Evolutionary conservation across 2,113 vertebrate species (phyloP).

Genomic region (Myotis yumanensis): DNA sequence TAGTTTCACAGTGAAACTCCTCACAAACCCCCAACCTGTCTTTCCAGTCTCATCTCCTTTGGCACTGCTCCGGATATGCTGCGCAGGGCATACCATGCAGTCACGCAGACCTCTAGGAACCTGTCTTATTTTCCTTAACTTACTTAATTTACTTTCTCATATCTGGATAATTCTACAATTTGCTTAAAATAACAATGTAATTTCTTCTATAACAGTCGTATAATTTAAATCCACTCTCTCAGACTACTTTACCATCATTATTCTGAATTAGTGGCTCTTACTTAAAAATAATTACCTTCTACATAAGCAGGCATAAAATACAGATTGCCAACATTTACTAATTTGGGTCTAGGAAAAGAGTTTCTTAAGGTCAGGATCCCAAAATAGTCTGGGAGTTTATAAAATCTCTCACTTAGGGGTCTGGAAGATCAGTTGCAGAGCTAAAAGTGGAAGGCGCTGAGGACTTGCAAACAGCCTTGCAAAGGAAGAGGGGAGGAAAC

Average conservation of each 20-base stretch:
- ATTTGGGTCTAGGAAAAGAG: conserved; percentile 49
- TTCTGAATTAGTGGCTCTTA: conserved; percentile 58
- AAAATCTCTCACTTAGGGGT: neutral
- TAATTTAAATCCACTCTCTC: conserved; percentile 58
- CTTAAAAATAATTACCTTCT: conserved; percentile 60
- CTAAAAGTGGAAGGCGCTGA: neutral
- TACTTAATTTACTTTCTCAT: conserved; percentile 44
- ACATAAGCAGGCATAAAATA: conserved; percentile 38
- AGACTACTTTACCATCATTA: conserved; percentile 40
- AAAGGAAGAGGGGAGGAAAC: neutral
- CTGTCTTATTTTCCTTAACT: conserved; percentile 30
- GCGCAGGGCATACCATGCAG: neutral
- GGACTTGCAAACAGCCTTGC: neutral
- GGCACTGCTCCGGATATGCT: neutral
- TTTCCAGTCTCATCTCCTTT: neutral
- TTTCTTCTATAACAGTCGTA: conserved; percentile 54
- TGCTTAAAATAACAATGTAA: conserved; percentile 56
- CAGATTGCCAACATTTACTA: conserved; percentile 19
- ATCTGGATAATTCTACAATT: conserved; percentile 59
- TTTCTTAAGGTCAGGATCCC: conserved; percentile 35
- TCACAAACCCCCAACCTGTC: neutral
- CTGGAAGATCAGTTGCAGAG: neutral
- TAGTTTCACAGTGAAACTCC: neutral
- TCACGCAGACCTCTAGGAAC: neutral
- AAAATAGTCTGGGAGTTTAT: conserved; percentile 24